Evolutionary conservation across 2,797 vertebrate genomes (phyloP).

Genomic region (Protosalanx chinensis): DNA sequence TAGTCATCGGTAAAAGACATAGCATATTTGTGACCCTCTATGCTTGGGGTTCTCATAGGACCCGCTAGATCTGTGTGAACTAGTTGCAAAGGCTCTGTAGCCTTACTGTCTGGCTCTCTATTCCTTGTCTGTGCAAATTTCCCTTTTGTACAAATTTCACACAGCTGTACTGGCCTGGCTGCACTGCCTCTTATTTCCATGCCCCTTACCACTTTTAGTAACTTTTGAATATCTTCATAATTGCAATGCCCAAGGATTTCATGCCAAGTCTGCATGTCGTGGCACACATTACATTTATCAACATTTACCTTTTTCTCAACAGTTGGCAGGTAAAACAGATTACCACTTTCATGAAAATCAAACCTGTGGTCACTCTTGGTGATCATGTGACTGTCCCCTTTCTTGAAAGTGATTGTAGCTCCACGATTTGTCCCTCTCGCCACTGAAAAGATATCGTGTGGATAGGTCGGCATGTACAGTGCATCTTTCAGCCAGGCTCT

Average conservation of each 20-base stretch:
- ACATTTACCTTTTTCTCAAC: neutral
- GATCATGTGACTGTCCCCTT: conserved; percentile 17
- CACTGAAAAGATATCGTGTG: conserved; percentile 39
- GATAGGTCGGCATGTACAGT: conserved; percentile 35
- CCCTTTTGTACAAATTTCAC: conserved; percentile 33
- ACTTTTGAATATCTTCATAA: conserved; percentile 30
- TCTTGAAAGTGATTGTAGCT: conserved; percentile 34
- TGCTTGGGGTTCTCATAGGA: conserved; percentile 15
- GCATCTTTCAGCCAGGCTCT: conserved; percentile 19
- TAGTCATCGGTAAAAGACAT: no score
- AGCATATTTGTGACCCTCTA: conserved; percentile 26
- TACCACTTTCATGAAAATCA: conserved; percentile 33
- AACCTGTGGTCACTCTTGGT: conserved; percentile 33
- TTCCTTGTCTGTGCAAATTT: conserved; percentile 32
- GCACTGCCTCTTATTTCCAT: conserved; percentile 25
- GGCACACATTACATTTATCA: conserved; percentile 28
- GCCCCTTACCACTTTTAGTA: conserved; percentile 31
- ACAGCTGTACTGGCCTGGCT: neutral
- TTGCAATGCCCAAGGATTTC: conserved; percentile 43
- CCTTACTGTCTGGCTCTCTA: conserved; percentile 27
- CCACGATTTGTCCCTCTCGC: conserved; percentile 24
- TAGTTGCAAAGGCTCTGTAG: conserved; percentile 22
- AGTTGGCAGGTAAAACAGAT: conserved; percentile 39
- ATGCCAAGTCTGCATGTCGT: conserved; percentile 37
- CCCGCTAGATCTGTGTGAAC: conserved; percentile 34